Base-by-base conservation (phyloP, 2,113 vertebrate genomes). In the Alaudala cheleensis region DNA sequence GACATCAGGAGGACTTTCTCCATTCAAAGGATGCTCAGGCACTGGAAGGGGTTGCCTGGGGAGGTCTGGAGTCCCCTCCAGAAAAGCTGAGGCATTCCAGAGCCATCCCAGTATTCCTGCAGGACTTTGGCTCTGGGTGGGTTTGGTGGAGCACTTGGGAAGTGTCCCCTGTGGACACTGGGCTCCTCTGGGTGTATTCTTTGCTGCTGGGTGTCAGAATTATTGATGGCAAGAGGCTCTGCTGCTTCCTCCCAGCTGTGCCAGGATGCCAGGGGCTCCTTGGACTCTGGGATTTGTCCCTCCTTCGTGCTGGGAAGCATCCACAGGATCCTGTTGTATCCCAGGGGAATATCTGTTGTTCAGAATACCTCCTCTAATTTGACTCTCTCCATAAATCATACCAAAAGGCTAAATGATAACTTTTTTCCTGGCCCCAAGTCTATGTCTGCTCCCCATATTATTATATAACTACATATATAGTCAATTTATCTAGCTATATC, bases 31-130 rank as follows among this genome's bases (percentile, higher is more conserved):
- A 14, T 31, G 49, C 8, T 20, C 57, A 40, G 40, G 65, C 29
- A 0, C 3, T n/a, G 56, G 33, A 5, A 18, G 42, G 56, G 24
- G 29, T 56, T 79, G 57, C 57, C n/a, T 57, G 31, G 66, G 57
- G 24, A 49, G 57, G 24, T 8, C 12, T 64, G 66, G 34, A 25
- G 25, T 15, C 4, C 13, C 31, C 34, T 53, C 11, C 17, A 33
- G 42, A 9, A 14, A 23, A 67, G 77, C 40, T 21, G 9, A 40
- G 40, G 21, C 0, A 0, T 19, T 21, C 25, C 33, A 42, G 77
- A 84, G 51, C 72, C 16, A 31, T 3, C 44, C 29, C 44, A 58
- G 2, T 2, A 0, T 34, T 23, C 39, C 67, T 4, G 19, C 70
- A 76, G 70, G 60, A 2, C 66, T 50, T 28, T 9, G 18, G 2